A percentile compares a stretch with the other conserved stretches of the same genome.
These are phyloP conservation scores for Amblyornis subalaris DNA, from an alignment of 2,113 vertebrate genomes.

Conservation along the genomic window DNA sequence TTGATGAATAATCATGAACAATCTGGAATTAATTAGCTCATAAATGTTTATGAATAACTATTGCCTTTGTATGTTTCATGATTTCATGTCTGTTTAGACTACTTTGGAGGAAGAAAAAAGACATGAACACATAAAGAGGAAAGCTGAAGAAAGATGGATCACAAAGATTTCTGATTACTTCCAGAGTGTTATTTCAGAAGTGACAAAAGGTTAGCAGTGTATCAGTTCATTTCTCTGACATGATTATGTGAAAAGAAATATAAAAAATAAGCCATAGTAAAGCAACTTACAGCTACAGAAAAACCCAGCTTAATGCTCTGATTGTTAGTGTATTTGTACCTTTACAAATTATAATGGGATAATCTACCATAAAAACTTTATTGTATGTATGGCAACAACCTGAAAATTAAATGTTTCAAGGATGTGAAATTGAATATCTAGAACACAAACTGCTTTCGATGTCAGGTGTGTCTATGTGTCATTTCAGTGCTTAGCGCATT, in stretches of 20 bases:
- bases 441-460: background rate
- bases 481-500: background rate
- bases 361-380: background rate
- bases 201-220: constrained; percentile 1
- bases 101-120: background rate
- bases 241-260: constrained; percentile 7
- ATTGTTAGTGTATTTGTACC: background rate
- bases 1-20: constrained; percentile 69
- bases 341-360: background rate
- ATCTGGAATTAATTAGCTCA: constrained; percentile 59
- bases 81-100: background rate
- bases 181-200: background rate
- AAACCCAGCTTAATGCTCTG: background rate
- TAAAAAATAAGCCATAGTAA: background rate
- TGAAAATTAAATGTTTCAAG: background rate
- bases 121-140: background rate
- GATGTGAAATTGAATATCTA: background rate
- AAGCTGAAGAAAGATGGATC: background rate
- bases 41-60: constrained; percentile 59
- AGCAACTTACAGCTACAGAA: background rate
- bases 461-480: background rate
- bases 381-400: background rate
- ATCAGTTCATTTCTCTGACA: background rate
- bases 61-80: constrained; percentile 26
- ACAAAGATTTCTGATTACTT: background rate